These are phyloP conservation scores for Erethizon dorsatum DNA, from an alignment of 2,797 vertebrate species.

Conservation along the genomic window DNA sequence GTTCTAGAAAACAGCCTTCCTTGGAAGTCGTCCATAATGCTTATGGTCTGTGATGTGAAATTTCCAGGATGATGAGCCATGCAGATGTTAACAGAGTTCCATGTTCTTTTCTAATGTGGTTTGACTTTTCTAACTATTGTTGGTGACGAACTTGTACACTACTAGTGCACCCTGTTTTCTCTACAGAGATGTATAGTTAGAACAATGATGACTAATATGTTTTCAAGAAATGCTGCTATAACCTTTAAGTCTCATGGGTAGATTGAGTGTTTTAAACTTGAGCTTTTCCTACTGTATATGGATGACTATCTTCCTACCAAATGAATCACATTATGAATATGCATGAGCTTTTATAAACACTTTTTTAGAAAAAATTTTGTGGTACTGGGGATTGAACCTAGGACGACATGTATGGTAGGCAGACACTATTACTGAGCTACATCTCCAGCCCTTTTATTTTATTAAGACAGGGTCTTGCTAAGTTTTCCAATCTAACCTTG, in stretches of 20 bases:
- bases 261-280: conserved; percentile 80
- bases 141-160: conserved; percentile 60
- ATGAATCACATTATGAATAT: conserved; percentile 87
- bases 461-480: neutral
- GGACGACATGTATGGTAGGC: neutral
- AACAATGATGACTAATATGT: conserved; percentile 86
- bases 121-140: conserved; percentile 72
- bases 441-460: neutral
- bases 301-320: conserved; percentile 85
- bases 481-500: neutral
- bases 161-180: conserved; percentile 73
- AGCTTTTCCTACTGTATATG: conserved; percentile 82
- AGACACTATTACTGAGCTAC: neutral
- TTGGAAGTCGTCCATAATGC: neutral
- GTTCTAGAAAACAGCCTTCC: conserved; percentile 62
- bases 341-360: conserved; percentile 75
- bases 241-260: conserved; percentile 84
- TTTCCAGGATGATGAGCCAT: conserved; percentile 68
- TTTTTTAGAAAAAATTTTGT: neutral
- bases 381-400: neutral
- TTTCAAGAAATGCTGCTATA: conserved; percentile 84
- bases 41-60: conserved; percentile 31
- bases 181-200: conserved; percentile 77
- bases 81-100: conserved; percentile 56
- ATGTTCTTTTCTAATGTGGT: conserved; percentile 72